These are phyloP conservation scores for Adela reaumurella DNA, from an alignment of 2,888 invertebrate genomes.

Conservation along the genomic window DNA sequence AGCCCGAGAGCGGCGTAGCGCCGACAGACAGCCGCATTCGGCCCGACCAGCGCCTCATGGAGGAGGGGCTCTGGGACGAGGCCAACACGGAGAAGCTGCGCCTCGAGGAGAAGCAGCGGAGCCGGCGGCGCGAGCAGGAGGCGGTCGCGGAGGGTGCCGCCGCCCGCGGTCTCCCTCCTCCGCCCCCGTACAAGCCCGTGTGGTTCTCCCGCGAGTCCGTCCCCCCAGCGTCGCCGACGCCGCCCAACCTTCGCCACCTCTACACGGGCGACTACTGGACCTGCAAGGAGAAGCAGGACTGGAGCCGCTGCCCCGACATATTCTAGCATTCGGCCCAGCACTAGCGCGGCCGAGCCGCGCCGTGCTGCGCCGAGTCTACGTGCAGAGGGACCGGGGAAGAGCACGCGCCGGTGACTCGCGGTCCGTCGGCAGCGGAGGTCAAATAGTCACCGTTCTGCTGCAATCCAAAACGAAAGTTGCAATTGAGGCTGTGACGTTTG, in stretches of 20 bases:
- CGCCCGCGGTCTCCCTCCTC: constrained; percentile 57
- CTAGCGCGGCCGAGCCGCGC: neutral
- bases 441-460: neutral
- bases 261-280: constrained; percentile 93
- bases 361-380: too few species aligned
- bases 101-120: constrained; percentile 94
- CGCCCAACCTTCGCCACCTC: constrained; percentile 65
- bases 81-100: constrained; percentile 80
- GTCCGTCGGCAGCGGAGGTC: too few species aligned
- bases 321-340: constrained; percentile 56
- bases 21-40: constrained; percentile 91
- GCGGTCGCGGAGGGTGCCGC: constrained; percentile 71
- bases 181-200: constrained; percentile 70
- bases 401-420: too few species aligned
- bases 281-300: constrained; percentile 82
- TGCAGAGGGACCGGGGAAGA: too few species aligned
- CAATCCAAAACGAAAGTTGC: neutral
- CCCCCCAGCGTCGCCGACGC: constrained; percentile 44
- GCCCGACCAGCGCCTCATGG: constrained; percentile 98
- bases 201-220: constrained; percentile 90
- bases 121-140: constrained; percentile 73
- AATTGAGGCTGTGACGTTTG: neutral
- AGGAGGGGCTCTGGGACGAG: constrained; percentile 87
- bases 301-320: constrained; percentile 89
- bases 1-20: constrained; percentile 86